These are phyloP conservation scores for Lamellibrachia columna DNA, from an alignment of 2,888 invertebrate genomes.

Conservation along the genomic window DNA sequence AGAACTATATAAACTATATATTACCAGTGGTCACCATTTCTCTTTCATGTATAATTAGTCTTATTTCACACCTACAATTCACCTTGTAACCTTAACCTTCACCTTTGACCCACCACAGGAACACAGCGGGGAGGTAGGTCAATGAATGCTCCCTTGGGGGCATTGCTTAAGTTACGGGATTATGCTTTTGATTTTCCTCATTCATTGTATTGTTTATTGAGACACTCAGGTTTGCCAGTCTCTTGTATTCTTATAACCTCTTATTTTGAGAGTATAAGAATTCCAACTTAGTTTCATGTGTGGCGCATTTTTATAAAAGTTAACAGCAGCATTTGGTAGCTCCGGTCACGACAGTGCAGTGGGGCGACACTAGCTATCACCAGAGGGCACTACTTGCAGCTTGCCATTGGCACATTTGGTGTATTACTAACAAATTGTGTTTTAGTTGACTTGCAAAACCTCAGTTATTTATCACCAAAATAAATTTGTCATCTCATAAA, in stretches of 20 bases:
- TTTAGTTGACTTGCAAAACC: background rate
- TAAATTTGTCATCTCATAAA: background rate
- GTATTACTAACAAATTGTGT: background rate
- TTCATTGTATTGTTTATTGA: background rate
- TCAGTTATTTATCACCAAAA: background rate
- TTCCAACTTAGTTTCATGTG: background rate
- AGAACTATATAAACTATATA: background rate
- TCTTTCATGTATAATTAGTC: background rate
- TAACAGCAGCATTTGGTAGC: background rate
- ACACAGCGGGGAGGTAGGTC: conserved; percentile 1
- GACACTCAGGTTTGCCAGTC: no score
- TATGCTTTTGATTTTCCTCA: background rate
- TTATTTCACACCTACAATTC: background rate
- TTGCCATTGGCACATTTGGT: background rate
- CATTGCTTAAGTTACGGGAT: background rate
- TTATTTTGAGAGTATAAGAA: background rate
- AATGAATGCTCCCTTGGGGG: background rate
- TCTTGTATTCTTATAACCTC: background rate
- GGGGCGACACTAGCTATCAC: background rate
- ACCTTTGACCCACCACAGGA: background rate
- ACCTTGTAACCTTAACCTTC: background rate
- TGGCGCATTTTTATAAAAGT: background rate
- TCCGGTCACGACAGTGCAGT: background rate
- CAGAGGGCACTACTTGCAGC: background rate
- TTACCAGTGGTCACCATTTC: background rate